phyloP scores from a whole-genome alignment of 2,113 vertebrate species.

The Probosciger aterrimus region DNA sequence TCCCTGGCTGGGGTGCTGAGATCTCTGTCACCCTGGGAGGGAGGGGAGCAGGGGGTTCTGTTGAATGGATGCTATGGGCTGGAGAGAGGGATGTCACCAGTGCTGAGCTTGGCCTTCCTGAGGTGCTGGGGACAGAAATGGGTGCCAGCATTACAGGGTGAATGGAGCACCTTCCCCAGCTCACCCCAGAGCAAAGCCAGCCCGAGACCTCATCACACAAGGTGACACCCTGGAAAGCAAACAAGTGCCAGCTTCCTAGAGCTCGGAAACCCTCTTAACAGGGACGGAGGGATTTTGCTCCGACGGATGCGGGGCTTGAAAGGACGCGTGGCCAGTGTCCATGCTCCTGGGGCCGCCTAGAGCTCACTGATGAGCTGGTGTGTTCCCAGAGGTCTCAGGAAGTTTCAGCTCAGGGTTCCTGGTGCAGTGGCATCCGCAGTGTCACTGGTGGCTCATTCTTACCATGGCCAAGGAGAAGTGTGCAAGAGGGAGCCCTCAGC shows the following conservation, averaged over 20 bases:
- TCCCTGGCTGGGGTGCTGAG: not conserved
- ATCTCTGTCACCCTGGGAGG: not conserved
- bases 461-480: not conserved
- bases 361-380: not conserved
- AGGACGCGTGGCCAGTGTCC: not conserved
- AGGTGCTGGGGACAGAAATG: not conserved
- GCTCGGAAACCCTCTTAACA: rapidly evolving
- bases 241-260: not conserved
- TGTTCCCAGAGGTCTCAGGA: not conserved
- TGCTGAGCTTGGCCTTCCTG: rapidly evolving
- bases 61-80: rapidly evolving
- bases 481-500: not conserved
- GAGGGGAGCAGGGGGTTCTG: not conserved
- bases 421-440: not conserved
- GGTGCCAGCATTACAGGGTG: rapidly evolving
- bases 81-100: not conserved
- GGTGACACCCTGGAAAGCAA: not conserved
- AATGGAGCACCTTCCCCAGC: not conserved
- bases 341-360: not conserved
- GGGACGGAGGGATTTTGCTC: not conserved
- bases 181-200: not conserved
- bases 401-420: not conserved
- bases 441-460: not conserved
- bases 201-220: rapidly evolving
- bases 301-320: rapidly evolving